Conservation (phyloP, 2,113 vertebrate genomes). For the Nestor notabilis region DNA sequence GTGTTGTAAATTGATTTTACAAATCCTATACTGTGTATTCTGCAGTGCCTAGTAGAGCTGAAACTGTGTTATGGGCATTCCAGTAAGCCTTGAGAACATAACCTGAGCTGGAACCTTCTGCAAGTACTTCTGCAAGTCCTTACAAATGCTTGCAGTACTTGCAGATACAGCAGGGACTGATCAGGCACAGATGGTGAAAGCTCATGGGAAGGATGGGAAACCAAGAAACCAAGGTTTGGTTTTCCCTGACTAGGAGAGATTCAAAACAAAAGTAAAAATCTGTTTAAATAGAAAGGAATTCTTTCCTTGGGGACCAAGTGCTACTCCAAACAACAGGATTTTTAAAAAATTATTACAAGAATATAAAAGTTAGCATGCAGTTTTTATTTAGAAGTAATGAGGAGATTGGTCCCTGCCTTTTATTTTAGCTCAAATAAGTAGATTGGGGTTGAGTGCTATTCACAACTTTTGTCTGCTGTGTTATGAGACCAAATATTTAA, state of each 20-base stretch:
- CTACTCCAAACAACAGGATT: slow-evolving; percentile 9
- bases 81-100: background rate
- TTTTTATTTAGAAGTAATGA: slow-evolving; percentile 7
- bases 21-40: background rate
- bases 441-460: background rate
- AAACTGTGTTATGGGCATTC: background rate
- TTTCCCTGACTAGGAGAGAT: slow-evolving; percentile 16
- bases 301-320: background rate
- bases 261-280: background rate
- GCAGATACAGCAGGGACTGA: background rate
- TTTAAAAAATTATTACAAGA: background rate
- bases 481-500: slow-evolving; percentile 6
- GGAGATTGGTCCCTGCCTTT: background rate
- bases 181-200: slow-evolving; percentile 1
- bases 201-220: background rate
- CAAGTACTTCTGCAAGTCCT: background rate
- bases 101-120: background rate
- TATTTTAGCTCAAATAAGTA: background rate
- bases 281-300: slow-evolving; percentile 1
- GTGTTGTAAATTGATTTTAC: background rate
- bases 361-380: background rate
- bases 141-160: background rate
- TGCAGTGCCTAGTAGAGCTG: background rate
- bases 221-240: background rate
- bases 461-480: background rate